phyloP scores from a whole-genome alignment of 1,140 invertebrate genomes.

The fruit fly (Drosophila melanogaster) region Release_6_plus_ISO1_MT NC_004354.4:9928001-9928500 shows the following conservation, averaged over 20 bases:
- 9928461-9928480: conserved; percentile 93
- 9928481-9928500: conserved; percentile 92
- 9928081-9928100: too few relatives aligned
- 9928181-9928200: too few relatives aligned
- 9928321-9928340: conserved; percentile 9
- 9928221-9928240: too few relatives aligned
- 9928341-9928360: conserved; percentile 3
- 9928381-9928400: neutral
- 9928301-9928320: conserved; percentile 30
- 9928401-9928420: conserved; percentile 85
- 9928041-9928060: too few relatives aligned
- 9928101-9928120: too few relatives aligned
- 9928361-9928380: neutral
- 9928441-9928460: conserved; percentile 90
- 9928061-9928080: too few relatives aligned
- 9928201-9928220: too few relatives aligned
- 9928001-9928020: neutral
- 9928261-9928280: conserved; percentile 29
- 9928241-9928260: neutral
- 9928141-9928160: too few relatives aligned
- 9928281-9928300: conserved; percentile 18
- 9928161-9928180: too few relatives aligned
- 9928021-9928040: too few relatives aligned
- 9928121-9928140: too few relatives aligned
- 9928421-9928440: conserved; percentile 88